Base-by-base conservation (phyloP, 2,888 invertebrate species). In the Xylota segnis region DNA sequence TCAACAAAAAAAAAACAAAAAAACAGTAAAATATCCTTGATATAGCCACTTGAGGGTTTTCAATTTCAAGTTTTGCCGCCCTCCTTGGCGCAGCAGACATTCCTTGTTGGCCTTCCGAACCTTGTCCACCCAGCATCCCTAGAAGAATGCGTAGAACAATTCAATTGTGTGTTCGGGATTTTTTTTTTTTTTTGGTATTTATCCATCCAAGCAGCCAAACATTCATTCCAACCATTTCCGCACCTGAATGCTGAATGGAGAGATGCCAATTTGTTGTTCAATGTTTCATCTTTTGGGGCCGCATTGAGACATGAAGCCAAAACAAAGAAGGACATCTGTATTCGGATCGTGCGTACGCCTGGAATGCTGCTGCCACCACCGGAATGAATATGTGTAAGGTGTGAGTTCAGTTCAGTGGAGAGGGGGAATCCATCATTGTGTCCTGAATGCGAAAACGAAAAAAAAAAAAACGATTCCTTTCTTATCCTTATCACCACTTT, bases 221-320 rank as follows among this genome's bases (percentile, higher is more conserved):
- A 68, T 54, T 12, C 68, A 59, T 71, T n/a, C 16, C 59, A 34
- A 37, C 29, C 18, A 50, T 37, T 4, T 54, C 16, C 29, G 56
- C 29, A 75, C 58, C 76, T 66, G 76, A 58, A 14, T 75, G 10
- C 32, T 14, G 63, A 54, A 47, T 18, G 9, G 7, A 32, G 65
- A 66, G 34, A 50, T 66, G 40, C 50, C 76, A 58, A 66, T 76
- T 75, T 66, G 76, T 50, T 75, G 65, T 54, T 74, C 43, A 23
- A 54, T 43, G 43, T 43, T 34, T 52, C 40, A 61, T 61, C 50
- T 66, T 10, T 23, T 14, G 23, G 66, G 23, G 50, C n/a, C n/a
- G n/a, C 5, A 6, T 40, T 16, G 40, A 50, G 45, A 40, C 29
- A 37, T 71, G 9, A 23, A 32, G 23, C 40, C 74, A 74, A 54